These are phyloP conservation scores for Pherbina coryleti DNA, from an alignment of 2,888 invertebrate genomes.

Conservation along the genomic window DNA sequence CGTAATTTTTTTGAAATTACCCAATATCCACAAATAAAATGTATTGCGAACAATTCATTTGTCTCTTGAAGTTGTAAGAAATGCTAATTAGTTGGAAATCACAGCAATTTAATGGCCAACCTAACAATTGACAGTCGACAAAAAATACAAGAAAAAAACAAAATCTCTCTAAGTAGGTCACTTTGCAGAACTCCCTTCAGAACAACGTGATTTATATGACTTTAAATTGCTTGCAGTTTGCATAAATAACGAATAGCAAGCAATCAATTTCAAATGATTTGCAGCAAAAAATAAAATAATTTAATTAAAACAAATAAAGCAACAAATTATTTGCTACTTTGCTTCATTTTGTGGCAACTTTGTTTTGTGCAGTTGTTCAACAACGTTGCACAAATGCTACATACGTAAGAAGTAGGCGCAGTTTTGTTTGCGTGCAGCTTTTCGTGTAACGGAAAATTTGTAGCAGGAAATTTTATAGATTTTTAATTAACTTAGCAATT, in stretches of 20 bases:
- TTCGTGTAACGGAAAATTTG: neutral
- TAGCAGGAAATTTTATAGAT: neutral
- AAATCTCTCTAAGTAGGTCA: neutral
- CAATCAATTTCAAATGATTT: too few species aligned
- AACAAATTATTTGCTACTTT: neutral
- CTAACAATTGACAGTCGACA: neutral
- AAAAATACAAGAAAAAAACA: neutral
- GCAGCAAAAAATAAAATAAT: neutral
- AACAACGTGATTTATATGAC: neutral
- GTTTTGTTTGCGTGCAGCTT: neutral
- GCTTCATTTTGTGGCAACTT: too few species aligned
- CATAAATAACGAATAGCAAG: too few species aligned
- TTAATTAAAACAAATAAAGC: neutral
- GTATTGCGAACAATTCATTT: constrained; percentile 3
- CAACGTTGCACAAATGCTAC: neutral
- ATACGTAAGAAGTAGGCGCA: neutral
- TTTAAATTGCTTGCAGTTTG: too few species aligned
- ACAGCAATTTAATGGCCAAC: constrained; percentile 11
- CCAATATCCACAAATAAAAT: neutral
- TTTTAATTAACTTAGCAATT: neutral
- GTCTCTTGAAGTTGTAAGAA: neutral
- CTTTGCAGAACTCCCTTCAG: neutral
- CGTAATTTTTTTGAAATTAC: too few species aligned
- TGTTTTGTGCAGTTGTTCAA: too few species aligned
- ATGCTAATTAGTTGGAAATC: constrained; percentile 3